phyloP scores from a whole-genome alignment of 1,140 invertebrate species.

The Tribolium madens region DNA sequence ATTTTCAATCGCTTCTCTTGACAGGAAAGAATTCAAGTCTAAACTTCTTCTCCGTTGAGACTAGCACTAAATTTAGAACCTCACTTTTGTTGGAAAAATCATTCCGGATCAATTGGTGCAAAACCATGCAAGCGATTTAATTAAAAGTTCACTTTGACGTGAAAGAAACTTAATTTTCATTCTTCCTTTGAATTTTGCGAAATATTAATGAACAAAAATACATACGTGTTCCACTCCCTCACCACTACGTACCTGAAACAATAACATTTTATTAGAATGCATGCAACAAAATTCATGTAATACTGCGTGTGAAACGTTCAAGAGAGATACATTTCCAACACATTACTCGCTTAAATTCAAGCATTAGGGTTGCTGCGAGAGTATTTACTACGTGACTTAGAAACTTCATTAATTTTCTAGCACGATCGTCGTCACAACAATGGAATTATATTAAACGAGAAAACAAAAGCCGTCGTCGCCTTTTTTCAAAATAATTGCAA shows the following conservation, averaged over 20 bases:
- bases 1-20: neutral
- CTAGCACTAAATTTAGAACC: neutral
- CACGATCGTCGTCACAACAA: conserved; percentile 15
- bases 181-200: neutral
- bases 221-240: neutral
- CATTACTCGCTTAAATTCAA: conserved; percentile 41
- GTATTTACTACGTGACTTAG: conserved; percentile 37
- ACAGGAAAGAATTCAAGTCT: neutral
- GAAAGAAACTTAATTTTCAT: neutral
- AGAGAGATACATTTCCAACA: conserved; percentile 38
- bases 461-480: neutral
- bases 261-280: neutral
- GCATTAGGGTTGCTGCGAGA: conserved; percentile 32
- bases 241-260: neutral
- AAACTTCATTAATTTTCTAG: conserved; percentile 44
- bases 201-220: too few species aligned
- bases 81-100: neutral
- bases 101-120: neutral
- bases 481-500: neutral
- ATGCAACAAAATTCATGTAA: neutral
- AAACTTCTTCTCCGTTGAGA: neutral
- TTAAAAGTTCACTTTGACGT: neutral
- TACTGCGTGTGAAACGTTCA: neutral
- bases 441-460: conserved; percentile 11
- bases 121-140: neutral